phyloP scores from a whole-genome alignment of 2,888 invertebrate species.

The Andrena trimmerana region DNA sequence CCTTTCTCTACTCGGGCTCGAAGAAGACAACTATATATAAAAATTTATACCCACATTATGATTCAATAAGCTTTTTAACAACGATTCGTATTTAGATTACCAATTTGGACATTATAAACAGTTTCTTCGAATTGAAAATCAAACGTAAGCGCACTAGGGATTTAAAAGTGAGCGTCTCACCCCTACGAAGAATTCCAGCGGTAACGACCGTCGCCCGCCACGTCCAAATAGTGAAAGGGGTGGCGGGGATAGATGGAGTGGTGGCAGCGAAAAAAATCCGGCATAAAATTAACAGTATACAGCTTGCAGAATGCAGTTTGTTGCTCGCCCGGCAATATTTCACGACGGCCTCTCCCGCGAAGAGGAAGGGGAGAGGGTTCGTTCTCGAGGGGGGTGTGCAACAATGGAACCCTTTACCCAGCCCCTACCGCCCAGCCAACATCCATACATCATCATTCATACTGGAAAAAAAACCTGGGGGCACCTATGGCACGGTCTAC shows the following conservation, averaged over 20 bases:
- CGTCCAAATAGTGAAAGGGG: slow-evolving; percentile 30
- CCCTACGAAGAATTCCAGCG: slow-evolving; percentile 16
- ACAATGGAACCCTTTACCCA: slow-evolving; percentile 85
- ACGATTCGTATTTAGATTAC: background rate
- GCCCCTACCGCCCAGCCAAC: slow-evolving; percentile 84
- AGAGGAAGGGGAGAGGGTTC: slow-evolving; percentile 74
- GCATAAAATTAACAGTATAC: slow-evolving; percentile 84
- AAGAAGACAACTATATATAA: no score
- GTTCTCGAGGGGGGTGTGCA: slow-evolving; percentile 77
- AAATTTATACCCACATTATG: no score
- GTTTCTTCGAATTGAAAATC: background rate
- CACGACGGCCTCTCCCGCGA: slow-evolving; percentile 76
- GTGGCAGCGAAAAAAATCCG: slow-evolving; percentile 77
- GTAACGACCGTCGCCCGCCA: slow-evolving; percentile 43
- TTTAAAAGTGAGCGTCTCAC: background rate
- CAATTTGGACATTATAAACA: background rate
- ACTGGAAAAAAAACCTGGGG: slow-evolving; percentile 79
- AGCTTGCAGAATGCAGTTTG: slow-evolving; percentile 78
- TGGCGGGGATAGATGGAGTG: slow-evolving; percentile 69
- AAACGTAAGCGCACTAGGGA: background rate
- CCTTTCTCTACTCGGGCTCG: no score
- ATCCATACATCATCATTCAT: slow-evolving; percentile 85
- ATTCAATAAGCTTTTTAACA: background rate
- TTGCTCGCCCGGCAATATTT: slow-evolving; percentile 82
- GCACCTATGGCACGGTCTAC: slow-evolving; percentile 74